Evolutionary conservation across 2,113 vertebrate species (phyloP), one percentile per base, ranked within the genome.

Genomic region (Rhinoderma darwinii): DNA sequence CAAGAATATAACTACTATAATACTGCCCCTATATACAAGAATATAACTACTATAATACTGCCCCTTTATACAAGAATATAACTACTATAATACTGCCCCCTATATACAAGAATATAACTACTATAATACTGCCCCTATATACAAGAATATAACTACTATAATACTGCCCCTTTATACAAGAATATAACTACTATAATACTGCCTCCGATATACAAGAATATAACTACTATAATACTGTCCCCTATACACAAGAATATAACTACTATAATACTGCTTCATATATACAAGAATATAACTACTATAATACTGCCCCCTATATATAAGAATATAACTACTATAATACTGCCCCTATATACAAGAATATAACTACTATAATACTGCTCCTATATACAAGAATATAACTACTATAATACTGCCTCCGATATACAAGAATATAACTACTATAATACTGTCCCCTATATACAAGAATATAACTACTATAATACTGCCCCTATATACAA

Each of bases 101-200:
- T 51, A 20, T 51, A 20, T 51, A 51, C 50, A 51, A 20, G 50
- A 51, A 51, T 51, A 51, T 59, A 59, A 59, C 54, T 59, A n/a
- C 54, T 59, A 59, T 59, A 59, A 59, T 59, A 25, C 54, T 54
- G 18, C 54, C 25, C 54, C 54, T 59, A n/a, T 59, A 9, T 59
- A 59, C 54, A 59, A 59, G 54, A 59, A 22, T 59, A 25, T 59
- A 59, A 59, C 54, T 59, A n/a, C 54, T 59, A 59, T n/a, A 59
- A 59, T 59, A 59, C 54, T 22, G 22, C 20, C 18, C 3, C 22
- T 11, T 25, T 15, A 6, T 66, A 32, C 27, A 66, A 66, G 61
- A 66, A 66, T 66, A 66, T 66, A 66, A 66, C 27, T 66, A 66
- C 61, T 66, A 66, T 32, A 66, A 66, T 66, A 66, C 61, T 66